Percentiles rank a stretch among this genome's conserved stretches.
Conservation (phyloP, 2,113 vertebrate species). For the Corythornis vintsioides region DNA sequence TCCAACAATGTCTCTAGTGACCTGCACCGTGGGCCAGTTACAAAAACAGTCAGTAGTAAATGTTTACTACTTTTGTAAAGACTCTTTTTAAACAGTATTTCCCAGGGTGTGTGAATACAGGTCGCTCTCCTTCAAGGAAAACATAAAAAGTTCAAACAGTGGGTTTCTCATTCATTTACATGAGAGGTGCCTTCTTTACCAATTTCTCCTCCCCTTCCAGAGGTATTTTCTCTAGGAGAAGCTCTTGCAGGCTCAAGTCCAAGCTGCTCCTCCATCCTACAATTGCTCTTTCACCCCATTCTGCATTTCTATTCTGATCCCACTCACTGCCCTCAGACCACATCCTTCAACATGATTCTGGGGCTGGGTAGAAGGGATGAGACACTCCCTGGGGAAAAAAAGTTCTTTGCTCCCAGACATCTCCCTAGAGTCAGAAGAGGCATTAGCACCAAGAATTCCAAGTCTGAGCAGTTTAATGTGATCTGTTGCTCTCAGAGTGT, state of each 20-base stretch:
- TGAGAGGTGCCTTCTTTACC: background rate
- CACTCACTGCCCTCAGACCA: background rate
- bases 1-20: background rate
- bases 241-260: background rate
- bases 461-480: background rate
- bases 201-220: background rate
- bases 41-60: background rate
- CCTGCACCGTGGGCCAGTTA: background rate
- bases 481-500: background rate
- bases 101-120: background rate
- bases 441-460: background rate
- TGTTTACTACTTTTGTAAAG: too few relatives aligned
- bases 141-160: background rate
- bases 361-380: background rate
- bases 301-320: background rate
- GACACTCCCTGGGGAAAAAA: background rate
- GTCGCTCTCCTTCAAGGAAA: background rate
- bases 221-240: background rate
- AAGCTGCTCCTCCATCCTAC: background rate
- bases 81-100: background rate
- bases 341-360: background rate
- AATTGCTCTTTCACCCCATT: background rate
- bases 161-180: background rate
- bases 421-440: background rate
- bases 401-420: background rate